Percentiles rank a stretch among this genome's conserved stretches.
These are phyloP conservation scores for Phymatocera aterrima DNA, from an alignment of 2,888 invertebrate species.

Conservation along the genomic window DNA sequence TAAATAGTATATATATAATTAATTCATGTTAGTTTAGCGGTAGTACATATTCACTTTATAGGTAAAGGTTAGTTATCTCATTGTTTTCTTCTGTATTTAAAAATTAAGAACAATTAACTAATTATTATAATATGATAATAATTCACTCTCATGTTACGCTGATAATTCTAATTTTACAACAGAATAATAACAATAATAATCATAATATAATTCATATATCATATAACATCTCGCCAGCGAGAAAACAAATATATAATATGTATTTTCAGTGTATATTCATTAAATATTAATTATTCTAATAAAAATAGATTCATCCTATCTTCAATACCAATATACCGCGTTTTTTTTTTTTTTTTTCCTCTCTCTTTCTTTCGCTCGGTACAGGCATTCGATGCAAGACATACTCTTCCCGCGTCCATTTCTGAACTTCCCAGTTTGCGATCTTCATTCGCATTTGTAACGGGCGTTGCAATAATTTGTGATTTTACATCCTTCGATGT, in stretches of 20 bases:
- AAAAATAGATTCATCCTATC: slow-evolving; percentile 45
- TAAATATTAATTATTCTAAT: too few species aligned
- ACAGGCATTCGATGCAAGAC: too few species aligned
- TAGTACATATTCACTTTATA: background rate
- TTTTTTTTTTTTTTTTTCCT: too few species aligned
- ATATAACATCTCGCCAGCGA: slow-evolving; percentile 41
- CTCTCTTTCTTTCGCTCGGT: background rate
- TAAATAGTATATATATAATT: background rate
- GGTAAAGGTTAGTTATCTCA: background rate
- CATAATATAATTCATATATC: background rate
- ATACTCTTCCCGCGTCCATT: too few species aligned
- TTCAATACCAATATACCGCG: too few species aligned
- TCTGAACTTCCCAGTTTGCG: too few species aligned
- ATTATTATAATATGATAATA: background rate
- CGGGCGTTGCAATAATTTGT: too few species aligned
- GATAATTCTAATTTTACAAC: background rate
- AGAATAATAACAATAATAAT: background rate
- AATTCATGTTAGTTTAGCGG: background rate
- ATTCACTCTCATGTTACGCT: too few species aligned
- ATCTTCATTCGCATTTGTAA: too few species aligned
- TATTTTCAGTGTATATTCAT: too few species aligned
- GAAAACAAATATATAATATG: slow-evolving; percentile 39
- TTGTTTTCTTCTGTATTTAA: background rate
- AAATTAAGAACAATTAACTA: background rate
- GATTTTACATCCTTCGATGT: too few species aligned